Evolutionary conservation across 2,113 vertebrate species (phyloP), one percentile per base, ranked within the genome.

Genomic region (Riparia riparia): DNA sequence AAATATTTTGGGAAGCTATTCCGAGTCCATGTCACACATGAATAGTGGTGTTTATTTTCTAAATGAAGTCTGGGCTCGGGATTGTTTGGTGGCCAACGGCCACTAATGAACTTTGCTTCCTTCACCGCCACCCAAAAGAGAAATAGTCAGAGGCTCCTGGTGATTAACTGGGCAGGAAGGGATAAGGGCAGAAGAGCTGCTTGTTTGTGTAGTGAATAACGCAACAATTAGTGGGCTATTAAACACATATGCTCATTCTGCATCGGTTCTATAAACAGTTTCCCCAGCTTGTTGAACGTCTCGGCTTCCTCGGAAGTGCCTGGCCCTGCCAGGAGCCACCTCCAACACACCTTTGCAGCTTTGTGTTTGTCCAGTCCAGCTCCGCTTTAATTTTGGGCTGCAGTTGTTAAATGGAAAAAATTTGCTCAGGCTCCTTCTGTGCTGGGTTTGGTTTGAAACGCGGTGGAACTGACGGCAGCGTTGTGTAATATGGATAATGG

Each of bases 31-130:
- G 92, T 94, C 90, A 22, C 95, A 49, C 82, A 57, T 63, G 83
- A 72, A 82, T 73, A 88, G 96, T 83, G 70, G 72, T 85, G 91
- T 93, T 97, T 93, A 91, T 97, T 91, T 95, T 84, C 93, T 73
- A 88, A 73, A 93, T 89, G 86, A 93, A 73, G 86, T 77, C 91
- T 86, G 49, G 41, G 72, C 76, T 95, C 54, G 2, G 28, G 82
- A 70, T 84, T 88, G 82, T 92, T 88, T 41, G 70, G 82, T 79
- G 91, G 91, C 95, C 87, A 73, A 44, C 0, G 57, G 96, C 94
- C 93, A 94, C 95, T 96, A 94, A 96, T 97, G 94, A 95, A 96
- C 90, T 96, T 93, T 84, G 91, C 93, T 95, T 97, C 96, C 93
- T 94, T 86, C 85, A 58, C 92, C 64, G 1, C 92, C 95, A 83